A percentile compares a stretch with the other conserved stretches of the same genome.
phyloP scores from a whole-genome alignment of 2,797 vertebrate genomes.

The Dallia pectoralis region DNA sequence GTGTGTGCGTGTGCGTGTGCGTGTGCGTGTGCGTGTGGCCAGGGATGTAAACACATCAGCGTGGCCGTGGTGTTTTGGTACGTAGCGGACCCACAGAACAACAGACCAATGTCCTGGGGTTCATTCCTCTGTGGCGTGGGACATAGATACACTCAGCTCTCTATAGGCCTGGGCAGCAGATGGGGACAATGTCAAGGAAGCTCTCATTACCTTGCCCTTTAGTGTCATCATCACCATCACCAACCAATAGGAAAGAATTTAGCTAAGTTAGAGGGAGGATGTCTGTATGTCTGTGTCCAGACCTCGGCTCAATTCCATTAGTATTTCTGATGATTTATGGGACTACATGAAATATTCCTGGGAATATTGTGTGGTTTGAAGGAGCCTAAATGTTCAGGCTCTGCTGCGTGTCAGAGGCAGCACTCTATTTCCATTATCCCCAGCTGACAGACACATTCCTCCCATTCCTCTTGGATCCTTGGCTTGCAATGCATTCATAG shows the following conservation, averaged over 20 bases:
- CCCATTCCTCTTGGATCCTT: conserved; percentile 6
- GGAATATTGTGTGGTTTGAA: background rate
- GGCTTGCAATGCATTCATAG: background rate
- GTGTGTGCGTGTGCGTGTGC: background rate
- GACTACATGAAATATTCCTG: background rate
- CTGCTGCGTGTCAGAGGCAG: background rate
- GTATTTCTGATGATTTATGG: background rate
- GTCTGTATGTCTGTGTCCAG: background rate
- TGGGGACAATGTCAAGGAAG: background rate
- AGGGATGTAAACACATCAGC: background rate
- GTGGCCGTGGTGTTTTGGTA: background rate
- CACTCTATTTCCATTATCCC: background rate
- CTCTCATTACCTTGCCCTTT: background rate
- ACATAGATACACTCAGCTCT: background rate
- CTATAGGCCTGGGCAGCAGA: background rate
- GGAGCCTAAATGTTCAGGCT: background rate
- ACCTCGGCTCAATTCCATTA: background rate
- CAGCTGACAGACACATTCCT: background rate
- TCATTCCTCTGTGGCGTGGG: background rate
- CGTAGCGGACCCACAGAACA: background rate
- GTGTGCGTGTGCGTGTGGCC: background rate
- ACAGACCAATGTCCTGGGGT: background rate
- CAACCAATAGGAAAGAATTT: background rate
- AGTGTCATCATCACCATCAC: background rate
- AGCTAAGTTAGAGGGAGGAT: background rate